phyloP scores from a whole-genome alignment of 2,113 vertebrate genomes.

The Piliocolobus tephrosceles region DNA sequence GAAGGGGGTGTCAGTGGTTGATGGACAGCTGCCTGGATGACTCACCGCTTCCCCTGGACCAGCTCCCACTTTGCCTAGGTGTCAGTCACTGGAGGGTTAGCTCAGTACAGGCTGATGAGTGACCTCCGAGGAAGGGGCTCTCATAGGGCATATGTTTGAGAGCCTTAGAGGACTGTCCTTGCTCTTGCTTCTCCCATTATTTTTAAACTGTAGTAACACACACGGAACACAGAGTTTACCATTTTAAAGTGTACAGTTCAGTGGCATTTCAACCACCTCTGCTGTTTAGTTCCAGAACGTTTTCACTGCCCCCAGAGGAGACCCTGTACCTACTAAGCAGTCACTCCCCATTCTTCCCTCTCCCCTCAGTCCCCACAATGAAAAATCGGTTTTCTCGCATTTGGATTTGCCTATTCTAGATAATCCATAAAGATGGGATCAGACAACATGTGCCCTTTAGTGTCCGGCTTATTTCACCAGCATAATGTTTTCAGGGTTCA shows the following conservation, averaged over 20 bases:
- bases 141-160: not conserved
- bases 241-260: not conserved
- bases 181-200: not conserved
- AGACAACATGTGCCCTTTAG: not conserved
- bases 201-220: not conserved
- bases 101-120: not conserved
- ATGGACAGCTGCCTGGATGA: not conserved
- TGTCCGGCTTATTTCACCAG: not conserved
- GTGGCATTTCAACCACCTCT: not conserved
- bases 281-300: not conserved
- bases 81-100: too few species aligned
- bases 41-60: not conserved
- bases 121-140: not conserved
- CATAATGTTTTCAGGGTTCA: not conserved
- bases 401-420: not conserved
- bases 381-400: not conserved
- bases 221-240: not conserved
- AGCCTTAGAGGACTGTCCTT: not conserved
- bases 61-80: not conserved
- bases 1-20: not conserved
- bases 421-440: not conserved
- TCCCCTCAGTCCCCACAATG: not conserved
- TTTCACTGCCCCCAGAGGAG: not conserved
- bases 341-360: not conserved
- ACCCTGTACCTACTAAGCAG: not conserved